These are phyloP conservation scores for western clawed frog (Xenopus tropicalis) DNA, from an alignment of 2,113 vertebrate genomes.

Conservation along the genomic window UCB_Xtro_10.0 CM004445.2:40316001-40316500, in stretches of 20 bases:
- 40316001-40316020: conserved; percentile 81
- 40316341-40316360: too few species aligned
- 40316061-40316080: conserved; percentile 86
- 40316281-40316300: too few species aligned
- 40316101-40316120: conserved; percentile 76
- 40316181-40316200: conserved; percentile 86
- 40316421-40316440: too few species aligned
- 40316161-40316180: conserved; percentile 89
- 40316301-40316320: too few species aligned
- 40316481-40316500: too few species aligned
- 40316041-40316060: conserved; percentile 81
- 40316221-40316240: conserved; percentile 77
- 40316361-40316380: too few species aligned
- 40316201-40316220: conserved; percentile 75
- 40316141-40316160: conserved; percentile 82
- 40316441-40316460: too few species aligned
- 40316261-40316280: conserved; percentile 55
- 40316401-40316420: too few species aligned
- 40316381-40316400: too few species aligned
- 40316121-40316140: conserved; percentile 85
- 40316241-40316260: conserved; percentile 82
- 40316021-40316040: conserved; percentile 82
- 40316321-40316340: too few species aligned
- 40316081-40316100: conserved; percentile 89
- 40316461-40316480: too few species aligned